A percentile compares a stretch with the other conserved stretches of the same genome.
Evolutionary conservation across 2,888 invertebrate genomes (phyloP).

Genomic region (Branchinecta sandiegonensis): DNA sequence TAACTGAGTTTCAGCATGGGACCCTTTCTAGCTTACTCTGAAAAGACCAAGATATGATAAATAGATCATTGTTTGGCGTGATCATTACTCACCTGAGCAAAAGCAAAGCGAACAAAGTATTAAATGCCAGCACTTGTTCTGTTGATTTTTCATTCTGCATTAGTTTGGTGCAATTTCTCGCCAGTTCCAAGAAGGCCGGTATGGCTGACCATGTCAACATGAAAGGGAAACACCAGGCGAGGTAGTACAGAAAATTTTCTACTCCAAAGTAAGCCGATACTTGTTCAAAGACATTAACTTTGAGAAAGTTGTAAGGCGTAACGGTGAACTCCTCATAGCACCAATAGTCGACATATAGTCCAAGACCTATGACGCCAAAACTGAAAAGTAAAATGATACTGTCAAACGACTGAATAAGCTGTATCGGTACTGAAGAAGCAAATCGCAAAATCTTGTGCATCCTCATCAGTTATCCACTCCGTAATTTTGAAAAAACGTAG

Average conservation of each 20-base stretch:
- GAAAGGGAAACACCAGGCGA: slow-evolving; percentile 8
- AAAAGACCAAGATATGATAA: too few relatives aligned
- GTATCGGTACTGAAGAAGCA: too few relatives aligned
- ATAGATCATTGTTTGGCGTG: too few relatives aligned
- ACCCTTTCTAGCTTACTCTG: too few relatives aligned
- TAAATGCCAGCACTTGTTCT: neutral
- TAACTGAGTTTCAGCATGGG: too few relatives aligned
- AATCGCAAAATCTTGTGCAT: too few relatives aligned
- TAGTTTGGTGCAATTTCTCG: neutral
- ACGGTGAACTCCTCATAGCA: neutral
- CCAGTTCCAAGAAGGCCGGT: neutral
- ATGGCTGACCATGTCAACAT: slow-evolving; percentile 2
- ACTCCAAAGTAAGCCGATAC: neutral
- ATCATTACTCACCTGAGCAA: neutral
- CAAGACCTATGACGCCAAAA: neutral
- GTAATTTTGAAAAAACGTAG: too few relatives aligned
- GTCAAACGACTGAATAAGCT: too few relatives aligned
- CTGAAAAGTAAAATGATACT: neutral
- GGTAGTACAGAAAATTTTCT: neutral
- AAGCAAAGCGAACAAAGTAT: neutral
- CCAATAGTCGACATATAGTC: neutral
- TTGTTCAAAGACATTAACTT: neutral
- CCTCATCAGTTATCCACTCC: too few relatives aligned
- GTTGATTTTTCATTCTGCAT: neutral
- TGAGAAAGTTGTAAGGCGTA: neutral